Evolutionary conservation across 2,113 vertebrate species (phyloP).

Genomic region (Argyrosomus japonicus): DNA sequence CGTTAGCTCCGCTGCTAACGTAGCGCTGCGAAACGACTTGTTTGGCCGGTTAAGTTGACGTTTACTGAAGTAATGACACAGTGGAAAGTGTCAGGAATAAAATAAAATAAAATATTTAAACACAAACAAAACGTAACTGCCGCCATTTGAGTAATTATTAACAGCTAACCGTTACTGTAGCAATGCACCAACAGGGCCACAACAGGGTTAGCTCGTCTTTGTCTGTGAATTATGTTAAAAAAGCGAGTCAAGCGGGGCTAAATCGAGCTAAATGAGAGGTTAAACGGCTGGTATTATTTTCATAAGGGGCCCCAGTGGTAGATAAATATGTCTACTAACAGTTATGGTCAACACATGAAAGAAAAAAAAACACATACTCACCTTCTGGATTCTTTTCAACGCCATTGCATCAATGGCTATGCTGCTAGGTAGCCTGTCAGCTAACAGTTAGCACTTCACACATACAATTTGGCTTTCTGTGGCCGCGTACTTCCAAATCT

Average conservation of each 20-base stretch:
- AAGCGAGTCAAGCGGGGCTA: not conserved
- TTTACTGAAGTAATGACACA: not conserved
- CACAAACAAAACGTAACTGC: not conserved
- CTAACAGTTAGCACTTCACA: conserved; percentile 76
- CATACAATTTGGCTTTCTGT: conserved; percentile 73
- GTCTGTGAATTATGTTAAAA: conserved; percentile 72
- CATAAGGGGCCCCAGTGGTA: rapidly evolving
- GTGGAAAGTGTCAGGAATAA: not conserved
- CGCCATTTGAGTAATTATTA: not conserved
- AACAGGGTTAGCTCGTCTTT: conserved; percentile 78
- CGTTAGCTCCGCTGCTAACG: conserved; percentile 26
- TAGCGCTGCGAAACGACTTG: not conserved
- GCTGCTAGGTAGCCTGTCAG: conserved; percentile 78
- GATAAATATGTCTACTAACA: not conserved
- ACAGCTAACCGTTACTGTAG: conserved; percentile 35
- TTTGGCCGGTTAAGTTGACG: not conserved
- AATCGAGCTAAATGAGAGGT: not conserved
- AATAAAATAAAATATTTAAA: not conserved
- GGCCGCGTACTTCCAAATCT: conserved; percentile 61
- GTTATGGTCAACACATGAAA: not conserved
- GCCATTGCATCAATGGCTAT: conserved; percentile 85
- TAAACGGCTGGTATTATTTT: rapidly evolving
- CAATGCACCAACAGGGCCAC: conserved; percentile 74
- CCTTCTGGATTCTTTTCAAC: conserved; percentile 90
- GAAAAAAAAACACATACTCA: conserved; percentile 77